These are phyloP conservation scores for Caenorhabditis sp. DNA, from an alignment of 2,888 invertebrate genomes.

Conservation along the genomic window DNA sequence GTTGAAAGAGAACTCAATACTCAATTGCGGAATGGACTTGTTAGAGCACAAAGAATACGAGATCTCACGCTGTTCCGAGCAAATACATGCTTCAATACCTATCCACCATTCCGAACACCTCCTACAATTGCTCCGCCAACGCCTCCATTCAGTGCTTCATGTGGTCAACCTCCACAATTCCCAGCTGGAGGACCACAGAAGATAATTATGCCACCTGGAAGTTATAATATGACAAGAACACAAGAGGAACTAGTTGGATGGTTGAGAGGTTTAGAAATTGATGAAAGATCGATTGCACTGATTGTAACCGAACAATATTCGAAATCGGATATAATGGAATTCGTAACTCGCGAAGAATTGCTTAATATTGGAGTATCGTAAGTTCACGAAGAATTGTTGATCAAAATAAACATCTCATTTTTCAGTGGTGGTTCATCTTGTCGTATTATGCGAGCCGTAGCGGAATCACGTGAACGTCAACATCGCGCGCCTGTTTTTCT, in stretches of 20 bases:
- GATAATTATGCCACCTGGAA: slow-evolving; percentile 47
- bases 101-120: slow-evolving; percentile 38
- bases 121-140: slow-evolving; percentile 34
- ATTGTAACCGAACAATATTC: slow-evolving; percentile 80
- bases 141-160: slow-evolving; percentile 38
- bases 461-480: slow-evolving; percentile 43
- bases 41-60: slow-evolving; percentile 33
- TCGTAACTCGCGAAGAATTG: slow-evolving; percentile 85
- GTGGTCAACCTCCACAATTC: slow-evolving; percentile 7
- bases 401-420: slow-evolving; percentile 8
- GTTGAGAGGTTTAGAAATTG: slow-evolving; percentile 79
- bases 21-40: slow-evolving; percentile 26
- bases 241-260: slow-evolving; percentile 79
- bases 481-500: slow-evolving; percentile 42
- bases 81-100: slow-evolving; percentile 24
- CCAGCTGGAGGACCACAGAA: slow-evolving; percentile 32
- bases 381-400: slow-evolving; percentile 25
- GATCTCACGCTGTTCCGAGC: slow-evolving; percentile 39
- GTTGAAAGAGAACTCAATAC: slow-evolving; percentile 49
- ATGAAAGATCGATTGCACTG: slow-evolving; percentile 78
- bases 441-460: slow-evolving; percentile 67
- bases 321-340: slow-evolving; percentile 81
- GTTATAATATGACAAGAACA: slow-evolving; percentile 15
- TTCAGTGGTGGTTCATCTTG: slow-evolving; percentile 68
- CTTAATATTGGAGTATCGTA: slow-evolving; percentile 82